These are phyloP conservation scores for Barbus barbus DNA, from an alignment of 2,113 vertebrate genomes.

Conservation along the genomic window DNA sequence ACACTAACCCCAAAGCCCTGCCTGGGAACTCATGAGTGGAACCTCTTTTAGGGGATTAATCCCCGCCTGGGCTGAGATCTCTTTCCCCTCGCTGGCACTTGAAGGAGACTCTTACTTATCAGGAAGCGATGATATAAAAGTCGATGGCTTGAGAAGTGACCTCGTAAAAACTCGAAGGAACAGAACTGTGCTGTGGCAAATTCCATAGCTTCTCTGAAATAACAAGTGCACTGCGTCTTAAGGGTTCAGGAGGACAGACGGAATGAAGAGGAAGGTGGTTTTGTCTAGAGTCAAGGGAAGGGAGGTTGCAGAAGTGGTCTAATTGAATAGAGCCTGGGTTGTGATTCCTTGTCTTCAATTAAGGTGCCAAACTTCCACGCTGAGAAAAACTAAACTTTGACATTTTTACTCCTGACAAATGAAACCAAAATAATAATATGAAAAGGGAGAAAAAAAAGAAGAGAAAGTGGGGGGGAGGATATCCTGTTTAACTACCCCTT, in stretches of 20 bases:
- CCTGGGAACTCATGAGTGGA: slow-evolving; percentile 36
- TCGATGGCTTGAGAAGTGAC: slow-evolving; percentile 55
- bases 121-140: slow-evolving; percentile 57
- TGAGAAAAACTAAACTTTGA: slow-evolving; percentile 21
- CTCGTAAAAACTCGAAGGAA: slow-evolving; percentile 49
- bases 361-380: slow-evolving; percentile 26
- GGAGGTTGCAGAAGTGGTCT: not conserved
- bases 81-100: not conserved
- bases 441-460: not conserved
- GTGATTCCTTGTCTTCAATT: slow-evolving; percentile 32
- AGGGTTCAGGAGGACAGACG: slow-evolving; percentile 29
- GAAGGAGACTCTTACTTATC: slow-evolving; percentile 46
- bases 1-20: not conserved
- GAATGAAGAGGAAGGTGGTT: not conserved
- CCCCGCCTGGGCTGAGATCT: slow-evolving; percentile 12
- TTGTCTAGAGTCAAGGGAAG: not conserved
- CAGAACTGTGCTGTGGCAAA: slow-evolving; percentile 36
- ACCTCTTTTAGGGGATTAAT: slow-evolving; percentile 38
- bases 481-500: slow-evolving; percentile 57
- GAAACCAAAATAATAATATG: slow-evolving; percentile 27
- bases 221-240: slow-evolving; percentile 43
- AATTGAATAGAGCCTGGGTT: slow-evolving; percentile 26
- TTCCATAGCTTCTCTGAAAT: slow-evolving; percentile 54
- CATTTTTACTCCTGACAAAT: slow-evolving; percentile 2
- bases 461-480: slow-evolving; percentile 32